phyloP scores from a whole-genome alignment of 2,797 vertebrate species.

The Pseudocheirus occidentalis region DNA sequence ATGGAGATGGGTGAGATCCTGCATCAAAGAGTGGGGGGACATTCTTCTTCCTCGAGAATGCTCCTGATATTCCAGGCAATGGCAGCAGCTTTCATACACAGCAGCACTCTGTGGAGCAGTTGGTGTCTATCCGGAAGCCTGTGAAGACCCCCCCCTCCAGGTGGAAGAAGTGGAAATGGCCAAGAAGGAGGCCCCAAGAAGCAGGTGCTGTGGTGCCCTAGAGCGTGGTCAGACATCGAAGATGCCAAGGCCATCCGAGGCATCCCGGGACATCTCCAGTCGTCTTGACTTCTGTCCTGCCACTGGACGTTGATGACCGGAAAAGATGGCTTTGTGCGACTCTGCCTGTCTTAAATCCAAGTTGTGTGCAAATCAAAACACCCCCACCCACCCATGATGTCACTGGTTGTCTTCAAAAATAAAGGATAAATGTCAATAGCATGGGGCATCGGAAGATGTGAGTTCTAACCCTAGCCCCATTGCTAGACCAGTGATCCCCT shows the following conservation, averaged over 20 bases:
- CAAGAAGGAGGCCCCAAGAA: not conserved
- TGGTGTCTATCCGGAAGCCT: too few species aligned
- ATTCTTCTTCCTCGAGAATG: not conserved
- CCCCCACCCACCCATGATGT: not conserved
- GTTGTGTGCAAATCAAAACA: too few species aligned
- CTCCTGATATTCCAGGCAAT: not conserved
- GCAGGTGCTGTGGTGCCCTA: not conserved
- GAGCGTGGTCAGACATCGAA: too few species aligned
- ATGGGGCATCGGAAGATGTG: not conserved
- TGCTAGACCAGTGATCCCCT: not conserved
- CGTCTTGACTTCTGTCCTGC: not conserved
- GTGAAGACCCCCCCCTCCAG: not conserved
- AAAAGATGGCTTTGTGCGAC: not conserved
- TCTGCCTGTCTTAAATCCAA: not conserved
- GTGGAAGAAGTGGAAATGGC: not conserved
- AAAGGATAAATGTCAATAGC: not conserved
- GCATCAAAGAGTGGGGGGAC: not conserved
- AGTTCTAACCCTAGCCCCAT: not conserved
- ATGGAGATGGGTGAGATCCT: not conserved
- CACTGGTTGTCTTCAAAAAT: not conserved
- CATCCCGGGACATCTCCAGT: rapidly evolving
- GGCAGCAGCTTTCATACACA: too few species aligned
- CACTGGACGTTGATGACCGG: not conserved
- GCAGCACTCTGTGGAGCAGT: too few species aligned
- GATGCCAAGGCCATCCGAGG: not conserved